Evolutionary conservation across 2,797 vertebrate species (phyloP).

Genomic region (Syngnathus acus): DNA sequence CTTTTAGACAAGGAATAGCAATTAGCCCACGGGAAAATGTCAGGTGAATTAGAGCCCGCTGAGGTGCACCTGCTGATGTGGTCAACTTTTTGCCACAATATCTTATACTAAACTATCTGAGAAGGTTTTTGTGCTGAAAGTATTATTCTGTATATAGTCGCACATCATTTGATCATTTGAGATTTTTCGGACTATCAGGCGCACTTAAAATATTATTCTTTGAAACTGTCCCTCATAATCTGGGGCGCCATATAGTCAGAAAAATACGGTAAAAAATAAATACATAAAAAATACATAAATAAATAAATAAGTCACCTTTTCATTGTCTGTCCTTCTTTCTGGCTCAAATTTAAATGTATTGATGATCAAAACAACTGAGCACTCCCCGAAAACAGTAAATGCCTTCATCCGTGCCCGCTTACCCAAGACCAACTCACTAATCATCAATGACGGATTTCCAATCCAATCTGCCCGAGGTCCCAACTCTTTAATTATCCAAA

Average conservation of each 20-base stretch:
- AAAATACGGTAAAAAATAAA: too few relatives aligned
- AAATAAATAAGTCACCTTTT: background rate
- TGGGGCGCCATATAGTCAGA: too few relatives aligned
- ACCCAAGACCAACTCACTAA: conserved; percentile 54
- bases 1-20: conserved; percentile 65
- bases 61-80: conserved; percentile 36
- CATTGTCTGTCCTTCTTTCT: background rate
- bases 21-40: conserved; percentile 69
- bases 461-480: conserved; percentile 50
- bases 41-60: conserved; percentile 56
- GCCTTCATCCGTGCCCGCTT: conserved; percentile 34
- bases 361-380: background rate
- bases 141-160: background rate
- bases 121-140: background rate
- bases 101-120: background rate
- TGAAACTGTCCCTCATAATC: too few relatives aligned
- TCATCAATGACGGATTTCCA: conserved; percentile 47
- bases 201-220: too few relatives aligned
- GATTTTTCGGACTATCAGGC: too few relatives aligned
- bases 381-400: conserved; percentile 19
- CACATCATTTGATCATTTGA: too few relatives aligned
- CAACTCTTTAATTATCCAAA: conserved; percentile 68
- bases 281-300: too few relatives aligned
- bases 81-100: conserved; percentile 2
- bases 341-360: background rate